phyloP scores from a whole-genome alignment of 2,797 vertebrate species.

The Oryzias sinensis region DNA sequence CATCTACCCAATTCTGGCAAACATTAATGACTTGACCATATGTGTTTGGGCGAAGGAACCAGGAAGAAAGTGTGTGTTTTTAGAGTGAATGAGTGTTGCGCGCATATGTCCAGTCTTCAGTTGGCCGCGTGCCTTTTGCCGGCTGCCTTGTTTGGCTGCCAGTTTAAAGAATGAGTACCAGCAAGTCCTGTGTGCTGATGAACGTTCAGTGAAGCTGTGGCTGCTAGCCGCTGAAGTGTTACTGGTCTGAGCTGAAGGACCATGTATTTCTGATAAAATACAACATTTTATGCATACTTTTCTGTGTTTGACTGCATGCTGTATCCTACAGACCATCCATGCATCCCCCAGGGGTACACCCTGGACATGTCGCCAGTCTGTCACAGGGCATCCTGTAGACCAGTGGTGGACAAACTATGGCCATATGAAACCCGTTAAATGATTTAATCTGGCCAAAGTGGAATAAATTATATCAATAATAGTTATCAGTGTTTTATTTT shows the following conservation, averaged over 20 bases:
- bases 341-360: no score
- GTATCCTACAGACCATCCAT: neutral
- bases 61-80: conserved; percentile 2
- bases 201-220: conserved; percentile 34
- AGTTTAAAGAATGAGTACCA: conserved; percentile 41
- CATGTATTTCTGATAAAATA: conserved; percentile 6
- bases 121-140: conserved; percentile 42
- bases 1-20: neutral
- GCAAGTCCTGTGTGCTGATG: conserved; percentile 37
- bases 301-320: neutral
- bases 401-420: no score
- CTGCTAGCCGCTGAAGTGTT: conserved; percentile 11
- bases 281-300: conserved; percentile 3
- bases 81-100: conserved; percentile 11
- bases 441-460: no score
- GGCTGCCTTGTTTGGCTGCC: conserved; percentile 41
- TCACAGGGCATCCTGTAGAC: no score
- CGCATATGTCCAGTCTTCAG: conserved; percentile 34
- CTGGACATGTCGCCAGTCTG: no score
- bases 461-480: no score
- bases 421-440: no score
- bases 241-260: conserved; percentile 9
- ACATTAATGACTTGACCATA: neutral
- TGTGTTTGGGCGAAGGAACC: neutral
- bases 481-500: no score